Evolutionary conservation across 2,113 vertebrate genomes (phyloP).

Genomic region (Terrapene triunguis): DNA sequence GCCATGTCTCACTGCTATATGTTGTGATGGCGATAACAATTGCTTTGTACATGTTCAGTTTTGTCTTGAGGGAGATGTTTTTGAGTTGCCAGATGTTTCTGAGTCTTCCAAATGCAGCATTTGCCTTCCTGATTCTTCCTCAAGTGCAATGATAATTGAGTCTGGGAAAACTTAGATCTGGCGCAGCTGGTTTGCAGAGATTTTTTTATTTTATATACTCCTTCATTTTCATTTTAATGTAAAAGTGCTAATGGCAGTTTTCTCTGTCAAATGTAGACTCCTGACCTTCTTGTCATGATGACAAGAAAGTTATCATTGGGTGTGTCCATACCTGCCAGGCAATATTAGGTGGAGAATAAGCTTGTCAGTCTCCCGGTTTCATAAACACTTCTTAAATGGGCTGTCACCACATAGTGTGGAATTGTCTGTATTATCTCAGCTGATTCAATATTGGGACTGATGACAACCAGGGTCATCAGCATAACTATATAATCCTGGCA

Average conservation of each 20-base stretch:
- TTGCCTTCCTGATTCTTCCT: no score
- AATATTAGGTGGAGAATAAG: conserved; percentile 39
- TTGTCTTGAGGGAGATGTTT: no score
- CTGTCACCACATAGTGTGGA: conserved; percentile 6
- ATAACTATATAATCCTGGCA: conserved; percentile 47
- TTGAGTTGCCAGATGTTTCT: no score
- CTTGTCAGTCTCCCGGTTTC: conserved; percentile 61
- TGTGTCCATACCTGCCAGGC: conserved; percentile 50
- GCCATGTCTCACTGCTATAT: no score
- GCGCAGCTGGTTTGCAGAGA: conserved; percentile 42
- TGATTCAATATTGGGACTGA: conserved; percentile 45
- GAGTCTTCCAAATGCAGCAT: no score
- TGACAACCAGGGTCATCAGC: conserved; percentile 37
- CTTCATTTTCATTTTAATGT: conserved; percentile 10
- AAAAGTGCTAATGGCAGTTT: conserved; percentile 19
- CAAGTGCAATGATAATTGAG: conserved; percentile 28
- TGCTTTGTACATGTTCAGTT: no score
- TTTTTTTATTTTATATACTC: not conserved
- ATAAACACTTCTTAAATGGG: conserved; percentile 47
- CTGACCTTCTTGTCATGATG: conserved; percentile 43
- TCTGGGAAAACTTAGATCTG: conserved; percentile 40
- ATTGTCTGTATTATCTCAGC: not conserved
- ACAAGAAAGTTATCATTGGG: conserved; percentile 50
- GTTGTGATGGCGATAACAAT: no score
- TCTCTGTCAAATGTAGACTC: conserved; percentile 49